phyloP scores from a whole-genome alignment of 2,888 invertebrate species.

The Galerucella pusilla region DNA sequence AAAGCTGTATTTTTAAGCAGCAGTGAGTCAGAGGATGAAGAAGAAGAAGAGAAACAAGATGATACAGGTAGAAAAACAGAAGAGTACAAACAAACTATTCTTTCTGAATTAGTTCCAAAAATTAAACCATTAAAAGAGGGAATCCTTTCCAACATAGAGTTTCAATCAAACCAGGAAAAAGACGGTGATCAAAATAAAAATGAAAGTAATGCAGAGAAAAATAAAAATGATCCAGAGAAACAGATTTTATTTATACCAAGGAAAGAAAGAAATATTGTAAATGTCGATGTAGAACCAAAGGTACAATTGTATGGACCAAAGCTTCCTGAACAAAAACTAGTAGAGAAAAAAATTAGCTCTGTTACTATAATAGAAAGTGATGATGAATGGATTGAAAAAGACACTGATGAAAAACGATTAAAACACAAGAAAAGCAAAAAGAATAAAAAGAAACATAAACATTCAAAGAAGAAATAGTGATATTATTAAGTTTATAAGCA shows the following conservation, averaged over 20 bases:
- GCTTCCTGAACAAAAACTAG: slow-evolving; percentile 44
- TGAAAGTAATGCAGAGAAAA: neutral
- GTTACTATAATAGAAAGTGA: slow-evolving; percentile 42
- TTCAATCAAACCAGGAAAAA: slow-evolving; percentile 48
- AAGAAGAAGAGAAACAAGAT: slow-evolving; percentile 50
- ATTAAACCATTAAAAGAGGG: slow-evolving; percentile 62
- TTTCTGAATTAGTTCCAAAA: slow-evolving; percentile 60
- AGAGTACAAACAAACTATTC: slow-evolving; percentile 54
- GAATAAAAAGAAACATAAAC: slow-evolving; percentile 58
- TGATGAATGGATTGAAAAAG: slow-evolving; percentile 58
- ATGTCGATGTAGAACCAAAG: slow-evolving; percentile 4
- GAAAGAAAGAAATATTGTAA: neutral
- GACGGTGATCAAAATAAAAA: slow-evolving; percentile 5
- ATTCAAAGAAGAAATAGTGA: slow-evolving; percentile 47
- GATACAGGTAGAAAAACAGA: slow-evolving; percentile 50
- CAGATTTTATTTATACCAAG: neutral
- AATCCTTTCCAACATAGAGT: slow-evolving; percentile 59
- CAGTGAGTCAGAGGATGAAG: slow-evolving; percentile 66
- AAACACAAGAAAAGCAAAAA: slow-evolving; percentile 52
- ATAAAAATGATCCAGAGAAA: neutral
- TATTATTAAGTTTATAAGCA: neutral
- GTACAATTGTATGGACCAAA: slow-evolving; percentile 52
- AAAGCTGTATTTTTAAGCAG: slow-evolving; percentile 90
- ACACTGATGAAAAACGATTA: slow-evolving; percentile 40
- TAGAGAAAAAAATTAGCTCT: neutral